phyloP scores from a whole-genome alignment of 2,888 invertebrate genomes.

The Nyleta sp. region DNA sequence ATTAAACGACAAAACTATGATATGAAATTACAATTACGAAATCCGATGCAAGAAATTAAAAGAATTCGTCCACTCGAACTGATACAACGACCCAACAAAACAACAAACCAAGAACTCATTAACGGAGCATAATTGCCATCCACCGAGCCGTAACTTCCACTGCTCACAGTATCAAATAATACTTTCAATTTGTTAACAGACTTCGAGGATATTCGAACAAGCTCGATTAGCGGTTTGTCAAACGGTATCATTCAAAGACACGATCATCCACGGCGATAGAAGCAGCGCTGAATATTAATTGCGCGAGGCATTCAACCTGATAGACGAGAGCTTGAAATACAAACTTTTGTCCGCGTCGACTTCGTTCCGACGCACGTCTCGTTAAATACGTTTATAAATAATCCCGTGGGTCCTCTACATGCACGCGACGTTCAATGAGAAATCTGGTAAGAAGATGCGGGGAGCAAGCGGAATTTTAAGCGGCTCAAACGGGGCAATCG shows the following conservation, averaged over 20 bases:
- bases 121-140: too few species aligned
- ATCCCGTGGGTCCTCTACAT: neutral
- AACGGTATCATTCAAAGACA: conserved; percentile 45
- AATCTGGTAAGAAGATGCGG: conserved; percentile 11
- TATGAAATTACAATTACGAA: too few species aligned
- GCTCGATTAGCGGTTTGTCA: conserved; percentile 44
- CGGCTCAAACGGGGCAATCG: neutral
- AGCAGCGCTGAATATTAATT: conserved; percentile 35
- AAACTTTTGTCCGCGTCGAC: neutral
- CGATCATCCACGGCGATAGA: conserved; percentile 21
- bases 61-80: too few species aligned
- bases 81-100: too few species aligned
- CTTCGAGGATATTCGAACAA: conserved; percentile 26
- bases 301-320: conserved; percentile 23
- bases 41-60: too few species aligned
- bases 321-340: conserved; percentile 8
- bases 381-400: conserved; percentile 23
- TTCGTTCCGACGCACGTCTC: conserved; percentile 5
- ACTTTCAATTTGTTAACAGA: conserved; percentile 29
- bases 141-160: too few species aligned
- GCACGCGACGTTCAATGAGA: conserved; percentile 5
- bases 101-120: too few species aligned
- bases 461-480: conserved; percentile 10
- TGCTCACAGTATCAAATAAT: neutral
- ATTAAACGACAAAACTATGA: too few species aligned